A percentile compares a stretch with the other conserved stretches of the same genome.
Conservation (phyloP, 2,888 invertebrate genomes). For the Hypolimnas misippus region DNA sequence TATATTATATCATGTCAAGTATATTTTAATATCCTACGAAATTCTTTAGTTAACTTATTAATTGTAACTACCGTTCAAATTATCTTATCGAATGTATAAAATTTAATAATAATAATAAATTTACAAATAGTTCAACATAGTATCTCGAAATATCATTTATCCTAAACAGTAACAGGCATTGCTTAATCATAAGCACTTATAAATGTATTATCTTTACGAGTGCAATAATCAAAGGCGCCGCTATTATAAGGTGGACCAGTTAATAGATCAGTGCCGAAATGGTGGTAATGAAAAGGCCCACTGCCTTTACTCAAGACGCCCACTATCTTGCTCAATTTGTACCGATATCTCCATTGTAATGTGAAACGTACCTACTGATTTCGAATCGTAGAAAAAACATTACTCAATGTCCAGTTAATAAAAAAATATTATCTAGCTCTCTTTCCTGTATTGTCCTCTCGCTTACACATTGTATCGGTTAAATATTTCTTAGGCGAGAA, state of each 20-base stretch:
- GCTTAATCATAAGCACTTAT: constrained; percentile 32
- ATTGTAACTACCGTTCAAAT: not conserved
- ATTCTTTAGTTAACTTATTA: too few species aligned
- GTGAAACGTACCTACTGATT: constrained; percentile 24
- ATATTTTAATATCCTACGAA: too few species aligned
- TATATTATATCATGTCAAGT: too few species aligned
- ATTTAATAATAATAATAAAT: not conserved
- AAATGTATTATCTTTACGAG: constrained; percentile 31
- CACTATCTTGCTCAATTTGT: constrained; percentile 36
- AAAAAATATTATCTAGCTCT: not conserved
- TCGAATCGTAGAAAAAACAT: constrained; percentile 9
- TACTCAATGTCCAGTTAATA: not conserved
- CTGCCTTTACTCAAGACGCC: constrained; percentile 42
- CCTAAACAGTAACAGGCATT: constrained; percentile 4
- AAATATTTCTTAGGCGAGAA: too few species aligned
- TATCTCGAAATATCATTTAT: constrained; percentile 9
- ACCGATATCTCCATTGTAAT: constrained; percentile 34
- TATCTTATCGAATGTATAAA: not conserved
- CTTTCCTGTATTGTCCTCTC: not conserved
- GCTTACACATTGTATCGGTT: not conserved
- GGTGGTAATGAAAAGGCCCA: constrained; percentile 37
- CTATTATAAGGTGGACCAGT: constrained; percentile 24
- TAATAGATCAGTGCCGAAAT: constrained; percentile 29
- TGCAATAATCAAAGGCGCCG: constrained; percentile 34
- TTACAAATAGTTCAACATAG: not conserved